Conservation (phyloP, 2,113 vertebrate genomes). For the Cnemophilus loriae region DNA sequence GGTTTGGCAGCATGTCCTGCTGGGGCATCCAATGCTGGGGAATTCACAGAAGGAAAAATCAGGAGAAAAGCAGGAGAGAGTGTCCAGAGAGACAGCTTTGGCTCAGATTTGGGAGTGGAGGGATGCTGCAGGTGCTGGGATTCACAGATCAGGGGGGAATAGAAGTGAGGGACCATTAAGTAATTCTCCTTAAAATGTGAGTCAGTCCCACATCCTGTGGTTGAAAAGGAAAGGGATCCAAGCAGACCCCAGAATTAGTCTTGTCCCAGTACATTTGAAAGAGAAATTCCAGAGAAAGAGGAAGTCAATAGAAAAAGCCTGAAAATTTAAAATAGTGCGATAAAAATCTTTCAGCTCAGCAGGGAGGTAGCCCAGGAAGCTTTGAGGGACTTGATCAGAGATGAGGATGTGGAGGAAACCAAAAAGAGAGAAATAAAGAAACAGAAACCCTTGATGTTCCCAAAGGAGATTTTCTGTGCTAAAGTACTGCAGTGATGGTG, state of each 20-base stretch:
- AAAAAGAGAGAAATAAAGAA: not conserved
- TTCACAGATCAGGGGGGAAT: not conserved
- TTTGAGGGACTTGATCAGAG: not conserved
- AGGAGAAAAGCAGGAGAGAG: not conserved
- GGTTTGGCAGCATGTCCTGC: not conserved
- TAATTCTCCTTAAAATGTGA: not conserved
- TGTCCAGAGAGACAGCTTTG: not conserved
- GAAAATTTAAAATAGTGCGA: not conserved
- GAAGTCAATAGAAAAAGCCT: not conserved
- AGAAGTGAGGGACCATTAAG: not conserved
- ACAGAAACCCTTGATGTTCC: not conserved
- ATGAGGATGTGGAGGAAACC: not conserved
- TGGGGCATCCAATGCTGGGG: not conserved
- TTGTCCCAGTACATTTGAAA: not conserved
- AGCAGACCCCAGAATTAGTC: not conserved
- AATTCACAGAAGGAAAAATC: not conserved
- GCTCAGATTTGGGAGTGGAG: not conserved
- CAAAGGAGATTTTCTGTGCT: not conserved
- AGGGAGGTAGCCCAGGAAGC: not conserved
- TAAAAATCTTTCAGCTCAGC: not conserved
- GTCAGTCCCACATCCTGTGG: not conserved
- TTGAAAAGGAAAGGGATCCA: not conserved
- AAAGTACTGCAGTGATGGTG: not conserved
- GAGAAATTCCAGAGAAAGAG: slow-evolving; percentile 12
- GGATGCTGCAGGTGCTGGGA: not conserved